These are phyloP conservation scores for Conger conger DNA, from an alignment of 2,113 vertebrate genomes.

Conservation along the genomic window DNA sequence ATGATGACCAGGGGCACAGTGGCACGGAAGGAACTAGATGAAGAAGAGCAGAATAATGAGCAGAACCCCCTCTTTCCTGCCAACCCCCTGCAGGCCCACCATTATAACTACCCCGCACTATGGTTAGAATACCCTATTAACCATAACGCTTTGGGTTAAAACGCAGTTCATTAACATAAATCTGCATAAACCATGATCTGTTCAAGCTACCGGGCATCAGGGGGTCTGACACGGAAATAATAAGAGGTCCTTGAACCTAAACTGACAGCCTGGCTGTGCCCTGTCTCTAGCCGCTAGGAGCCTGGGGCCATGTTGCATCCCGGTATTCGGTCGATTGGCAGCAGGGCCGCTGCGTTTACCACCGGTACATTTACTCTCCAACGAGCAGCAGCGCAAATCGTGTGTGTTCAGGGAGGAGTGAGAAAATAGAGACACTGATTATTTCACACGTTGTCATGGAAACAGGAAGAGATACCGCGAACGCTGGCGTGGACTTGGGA, in stretches of 20 bases:
- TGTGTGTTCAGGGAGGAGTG: constrained; percentile 37
- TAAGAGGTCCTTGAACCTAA: neutral
- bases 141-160: neutral
- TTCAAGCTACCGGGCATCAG: neutral
- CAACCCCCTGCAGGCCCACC: neutral
- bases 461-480: constrained; percentile 53
- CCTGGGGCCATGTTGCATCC: neutral
- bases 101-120: neutral
- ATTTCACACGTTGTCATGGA: constrained; percentile 50
- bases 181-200: neutral
- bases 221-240: neutral
- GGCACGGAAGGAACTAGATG: neutral
- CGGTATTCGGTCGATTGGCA: neutral
- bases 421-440: constrained; percentile 47
- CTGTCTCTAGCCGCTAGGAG: neutral
- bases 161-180: neutral
- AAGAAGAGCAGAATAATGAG: neutral
- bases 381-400: neutral
- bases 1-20: neutral
- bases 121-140: neutral
- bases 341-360: neutral
- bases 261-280: neutral
- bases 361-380: neutral
- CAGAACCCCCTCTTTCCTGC: neutral
- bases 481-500: constrained; percentile 32